A percentile compares a stretch with the other conserved stretches of the same genome.
Conservation (phyloP, 2,797 vertebrate species). For the Octomys mimax region DNA sequence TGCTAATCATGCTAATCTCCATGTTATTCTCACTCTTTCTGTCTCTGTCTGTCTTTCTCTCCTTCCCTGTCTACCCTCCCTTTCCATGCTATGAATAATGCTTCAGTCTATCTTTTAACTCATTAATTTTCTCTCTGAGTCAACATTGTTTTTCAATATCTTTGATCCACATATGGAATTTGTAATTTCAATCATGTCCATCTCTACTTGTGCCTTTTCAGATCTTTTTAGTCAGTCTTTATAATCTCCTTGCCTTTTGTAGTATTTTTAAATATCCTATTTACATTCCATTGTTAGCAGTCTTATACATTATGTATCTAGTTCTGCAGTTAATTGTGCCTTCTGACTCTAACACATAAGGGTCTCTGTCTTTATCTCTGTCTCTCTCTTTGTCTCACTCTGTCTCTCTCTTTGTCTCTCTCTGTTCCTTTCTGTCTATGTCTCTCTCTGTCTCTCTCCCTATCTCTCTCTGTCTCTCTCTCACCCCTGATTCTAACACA, state of each 20-base stretch:
- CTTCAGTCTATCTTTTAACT: background rate
- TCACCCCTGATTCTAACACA: background rate
- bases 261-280: background rate
- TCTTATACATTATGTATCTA: background rate
- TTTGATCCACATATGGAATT: background rate
- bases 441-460: too few relatives aligned
- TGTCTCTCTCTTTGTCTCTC: too few relatives aligned
- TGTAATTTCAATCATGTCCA: conserved; percentile 19
- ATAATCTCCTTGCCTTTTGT: background rate
- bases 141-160: background rate
- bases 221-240: conserved; percentile 2
- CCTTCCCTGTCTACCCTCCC: too few relatives aligned
- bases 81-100: background rate
- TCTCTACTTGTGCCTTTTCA: background rate
- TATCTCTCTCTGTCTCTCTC: background rate
- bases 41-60: background rate
- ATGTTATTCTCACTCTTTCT: background rate
- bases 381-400: too few relatives aligned
- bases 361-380: background rate
- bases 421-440: too few relatives aligned
- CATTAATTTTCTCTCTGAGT: background rate
- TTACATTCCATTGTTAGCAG: conserved; percentile 23
- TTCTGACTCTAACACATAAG: conserved; percentile 2
- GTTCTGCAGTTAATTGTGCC: background rate
- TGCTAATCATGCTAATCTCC: background rate